A percentile compares a stretch with the other conserved stretches of the same genome.
Evolutionary conservation across 2,113 vertebrate species (phyloP).

Genomic region (Cacatua alba): DNA sequence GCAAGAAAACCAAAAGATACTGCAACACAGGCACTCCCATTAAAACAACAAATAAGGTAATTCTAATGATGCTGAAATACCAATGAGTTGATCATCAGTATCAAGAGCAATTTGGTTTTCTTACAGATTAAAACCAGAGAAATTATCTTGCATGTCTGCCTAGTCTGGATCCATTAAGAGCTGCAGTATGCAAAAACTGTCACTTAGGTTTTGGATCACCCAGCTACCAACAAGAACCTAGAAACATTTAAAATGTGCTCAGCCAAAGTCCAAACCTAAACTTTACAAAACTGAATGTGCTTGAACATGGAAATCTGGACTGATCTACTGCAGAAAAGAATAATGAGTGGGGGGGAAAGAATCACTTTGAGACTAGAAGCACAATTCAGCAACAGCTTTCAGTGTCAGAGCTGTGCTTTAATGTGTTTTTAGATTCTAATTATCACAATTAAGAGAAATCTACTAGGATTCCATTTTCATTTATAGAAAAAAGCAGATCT

Average conservation of each 20-base stretch:
- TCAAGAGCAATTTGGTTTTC: neutral
- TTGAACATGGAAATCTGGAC: neutral
- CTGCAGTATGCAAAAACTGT: neutral
- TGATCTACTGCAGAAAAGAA: neutral
- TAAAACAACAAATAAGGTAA: neutral
- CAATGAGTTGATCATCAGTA: neutral
- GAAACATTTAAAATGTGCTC: neutral
- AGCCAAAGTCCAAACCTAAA: neutral
- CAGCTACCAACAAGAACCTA: neutral
- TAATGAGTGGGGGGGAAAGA: neutral
- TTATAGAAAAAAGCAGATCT: neutral
- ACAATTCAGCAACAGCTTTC: neutral
- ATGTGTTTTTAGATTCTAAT: neutral
- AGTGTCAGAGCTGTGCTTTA: neutral
- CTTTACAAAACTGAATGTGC: neutral
- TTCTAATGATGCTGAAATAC: neutral
- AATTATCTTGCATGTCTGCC: neutral
- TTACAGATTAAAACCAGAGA: neutral
- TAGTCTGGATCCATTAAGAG: neutral
- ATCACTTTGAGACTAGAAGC: neutral
- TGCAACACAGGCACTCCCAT: neutral
- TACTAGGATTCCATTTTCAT: neutral
- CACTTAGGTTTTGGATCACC: neutral
- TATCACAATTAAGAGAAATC: neutral
- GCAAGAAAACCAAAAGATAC: neutral